A percentile compares a stretch with the other conserved stretches of the same genome.
Evolutionary conservation across 1,140 invertebrate species (phyloP).

Genomic region (Aporrectodea caliginosa): DNA sequence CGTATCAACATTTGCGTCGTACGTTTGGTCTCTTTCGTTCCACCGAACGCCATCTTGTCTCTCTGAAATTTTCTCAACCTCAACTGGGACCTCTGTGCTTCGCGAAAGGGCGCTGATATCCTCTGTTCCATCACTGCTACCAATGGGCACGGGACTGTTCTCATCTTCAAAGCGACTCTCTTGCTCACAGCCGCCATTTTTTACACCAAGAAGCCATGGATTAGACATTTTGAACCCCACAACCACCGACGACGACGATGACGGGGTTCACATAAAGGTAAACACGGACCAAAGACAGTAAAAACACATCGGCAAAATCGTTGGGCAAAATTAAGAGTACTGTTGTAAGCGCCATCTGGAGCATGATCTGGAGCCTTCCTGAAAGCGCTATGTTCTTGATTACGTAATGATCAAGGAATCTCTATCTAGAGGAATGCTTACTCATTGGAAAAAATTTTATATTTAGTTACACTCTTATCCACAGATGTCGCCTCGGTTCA

Average conservation of each 20-base stretch:
- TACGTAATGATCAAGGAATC: too few relatives aligned
- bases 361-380: too few relatives aligned
- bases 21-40: background rate
- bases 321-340: too few relatives aligned
- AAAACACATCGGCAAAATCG: too few relatives aligned
- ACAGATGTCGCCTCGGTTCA: too few relatives aligned
- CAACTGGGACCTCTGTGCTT: background rate
- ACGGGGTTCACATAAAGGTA: too few relatives aligned
- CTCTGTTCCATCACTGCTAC: background rate
- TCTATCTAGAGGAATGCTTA: too few relatives aligned
- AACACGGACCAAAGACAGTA: too few relatives aligned
- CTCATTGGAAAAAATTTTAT: too few relatives aligned
- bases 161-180: background rate
- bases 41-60: background rate
- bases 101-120: background rate
- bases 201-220: background rate
- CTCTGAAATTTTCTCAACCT: background rate
- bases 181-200: background rate
- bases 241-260: background rate
- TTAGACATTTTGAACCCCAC: background rate
- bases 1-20: background rate
- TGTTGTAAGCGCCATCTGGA: too few relatives aligned
- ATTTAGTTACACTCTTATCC: too few relatives aligned
- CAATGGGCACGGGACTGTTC: background rate
- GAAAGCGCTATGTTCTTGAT: too few relatives aligned